Evolutionary conservation across 1,140 invertebrate genomes (phyloP), one percentile per base, ranked within the genome.

Genomic region (Cylas formicarius): DNA sequence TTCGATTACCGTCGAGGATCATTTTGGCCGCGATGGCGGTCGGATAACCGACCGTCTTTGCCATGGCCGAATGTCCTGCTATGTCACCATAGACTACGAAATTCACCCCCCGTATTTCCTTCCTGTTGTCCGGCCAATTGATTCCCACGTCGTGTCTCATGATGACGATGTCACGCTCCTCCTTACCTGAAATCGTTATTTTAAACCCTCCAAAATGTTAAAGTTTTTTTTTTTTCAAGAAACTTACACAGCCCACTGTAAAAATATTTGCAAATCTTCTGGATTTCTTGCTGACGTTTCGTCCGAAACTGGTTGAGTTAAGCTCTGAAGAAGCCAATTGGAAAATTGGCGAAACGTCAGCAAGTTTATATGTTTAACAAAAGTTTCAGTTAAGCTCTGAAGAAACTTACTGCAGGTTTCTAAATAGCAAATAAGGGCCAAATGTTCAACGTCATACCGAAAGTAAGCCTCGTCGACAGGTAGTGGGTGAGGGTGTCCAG

Each of bases 1-100:
- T 9, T 41, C 27, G 55, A 55, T 70, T 70, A 90, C 88, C 93
- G 69, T 96, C 90, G 4, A 98, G 70, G 19, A 99, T 78, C 96
- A 99, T 99, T 68, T 96, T 93, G 0, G 90, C 81, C 4, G 94
- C 90, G 57, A 99, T 97, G 4, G 90, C 96, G 4, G 90, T 82
- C 0, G 96, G 95, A 58, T 94, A 85, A 3, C 96, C 95, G 4
- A 99, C 97, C 11, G 92, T 96, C 58, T 89, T 82, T 1, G 95
- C 90, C 97, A 99, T 99, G 4, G 96, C 97, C 0, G 93, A 96
- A 61, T 90, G 88, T 10, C 88, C 85, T 45, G 76, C 70, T 0
- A 70, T 66, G 34, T 95, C 85, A 0, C 96, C 96, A 57, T 99
- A 97, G 20, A 85, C 81, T 1, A 97, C 90, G 65, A 99, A 77